Conservation (phyloP, 2,797 vertebrate species). For the Vespertilio murinus region DNA sequence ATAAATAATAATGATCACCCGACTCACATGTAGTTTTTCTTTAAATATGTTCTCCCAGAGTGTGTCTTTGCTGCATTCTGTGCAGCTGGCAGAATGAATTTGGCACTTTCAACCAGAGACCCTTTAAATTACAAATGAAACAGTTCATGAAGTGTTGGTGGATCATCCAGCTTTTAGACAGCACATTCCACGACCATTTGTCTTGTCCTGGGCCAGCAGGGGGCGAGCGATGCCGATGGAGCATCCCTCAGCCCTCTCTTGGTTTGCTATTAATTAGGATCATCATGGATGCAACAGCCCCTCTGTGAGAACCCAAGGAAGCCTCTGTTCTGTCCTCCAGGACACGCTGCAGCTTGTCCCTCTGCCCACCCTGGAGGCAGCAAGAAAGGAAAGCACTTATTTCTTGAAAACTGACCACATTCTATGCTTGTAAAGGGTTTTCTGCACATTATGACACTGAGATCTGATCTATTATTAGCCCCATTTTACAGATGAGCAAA, state of each 20-base stretch:
- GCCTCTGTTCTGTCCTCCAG: not conserved
- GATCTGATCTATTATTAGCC: not conserved
- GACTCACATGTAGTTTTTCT: not conserved
- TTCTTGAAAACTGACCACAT: not conserved
- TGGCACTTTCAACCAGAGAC: slow-evolving; percentile 1
- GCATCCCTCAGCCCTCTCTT: not conserved
- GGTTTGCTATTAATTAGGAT: not conserved
- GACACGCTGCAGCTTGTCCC: not conserved
- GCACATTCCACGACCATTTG: not conserved
- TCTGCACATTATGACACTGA: not conserved
- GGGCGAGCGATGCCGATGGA: not conserved
- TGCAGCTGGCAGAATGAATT: not conserved
- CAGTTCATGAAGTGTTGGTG: not conserved
- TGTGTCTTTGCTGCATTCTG: not conserved
- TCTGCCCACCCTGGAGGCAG: not conserved
- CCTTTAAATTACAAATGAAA: not conserved
- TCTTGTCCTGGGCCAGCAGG: not conserved
- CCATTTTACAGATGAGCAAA: not conserved
- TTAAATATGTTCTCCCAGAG: slow-evolving; percentile 26
- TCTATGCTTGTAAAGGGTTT: not conserved
- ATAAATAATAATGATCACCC: no score
- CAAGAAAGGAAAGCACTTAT: not conserved
- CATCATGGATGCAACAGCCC: not conserved
- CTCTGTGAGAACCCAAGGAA: not conserved
- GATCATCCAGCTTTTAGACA: not conserved